Percentiles rank a stretch among this genome's conserved stretches.
Conservation (phyloP, 1,140 invertebrate species). For the Papilio aristodemus region DNA sequence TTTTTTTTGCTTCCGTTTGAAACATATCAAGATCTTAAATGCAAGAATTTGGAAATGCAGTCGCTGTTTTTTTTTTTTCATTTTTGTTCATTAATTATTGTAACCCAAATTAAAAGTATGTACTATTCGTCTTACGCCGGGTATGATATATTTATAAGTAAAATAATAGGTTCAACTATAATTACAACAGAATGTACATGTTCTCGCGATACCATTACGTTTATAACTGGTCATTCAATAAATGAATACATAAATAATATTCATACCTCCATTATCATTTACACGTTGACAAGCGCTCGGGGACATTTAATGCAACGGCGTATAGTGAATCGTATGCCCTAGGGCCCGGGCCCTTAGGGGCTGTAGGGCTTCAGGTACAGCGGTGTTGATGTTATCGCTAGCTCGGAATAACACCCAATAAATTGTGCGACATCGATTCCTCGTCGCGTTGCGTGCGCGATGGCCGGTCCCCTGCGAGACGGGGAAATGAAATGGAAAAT, state of each 20-base stretch:
- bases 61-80: too few relatives aligned
- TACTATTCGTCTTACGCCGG: too few relatives aligned
- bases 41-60: too few relatives aligned
- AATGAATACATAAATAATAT: neutral
- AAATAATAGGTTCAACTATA: too few relatives aligned
- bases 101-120: too few relatives aligned
- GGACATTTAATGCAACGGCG: slow-evolving; percentile 3
- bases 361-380: neutral
- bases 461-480: neutral
- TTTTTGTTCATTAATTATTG: too few relatives aligned
- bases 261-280: neutral
- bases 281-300: neutral
- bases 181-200: neutral
- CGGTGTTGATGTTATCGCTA: neutral
- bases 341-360: neutral
- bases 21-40: too few relatives aligned
- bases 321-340: neutral
- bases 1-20: too few relatives aligned
- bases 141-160: too few relatives aligned
- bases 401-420: slow-evolving; percentile 13
- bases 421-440: slow-evolving; percentile 26
- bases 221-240: neutral
- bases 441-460: slow-evolving; percentile 13
- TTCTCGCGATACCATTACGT: neutral
- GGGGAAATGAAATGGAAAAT: slow-evolving; percentile 34